Evolutionary conservation across 2,113 vertebrate genomes (phyloP).

Genomic region (Pollachius pollachius): DNA sequence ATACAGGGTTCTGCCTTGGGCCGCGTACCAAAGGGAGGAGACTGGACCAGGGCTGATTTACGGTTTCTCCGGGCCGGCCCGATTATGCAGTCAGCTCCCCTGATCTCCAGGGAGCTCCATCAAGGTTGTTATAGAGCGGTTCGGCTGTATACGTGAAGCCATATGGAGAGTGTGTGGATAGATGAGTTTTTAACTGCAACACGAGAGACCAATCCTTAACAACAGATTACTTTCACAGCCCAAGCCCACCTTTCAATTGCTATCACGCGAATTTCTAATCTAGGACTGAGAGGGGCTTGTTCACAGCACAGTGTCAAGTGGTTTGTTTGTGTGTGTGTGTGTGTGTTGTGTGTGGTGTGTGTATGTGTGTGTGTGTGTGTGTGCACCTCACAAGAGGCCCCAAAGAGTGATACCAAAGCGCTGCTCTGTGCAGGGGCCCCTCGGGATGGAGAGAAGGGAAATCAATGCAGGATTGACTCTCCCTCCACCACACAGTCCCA

Average conservation of each 20-base stretch:
- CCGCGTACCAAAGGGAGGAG: not conserved
- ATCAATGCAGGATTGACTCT: conserved; percentile 41
- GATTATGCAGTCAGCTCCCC: conserved; percentile 45
- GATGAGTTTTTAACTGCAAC: conserved; percentile 42
- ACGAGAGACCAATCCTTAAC: conserved; percentile 21
- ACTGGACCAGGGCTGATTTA: conserved; percentile 34
- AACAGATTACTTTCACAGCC: conserved; percentile 15
- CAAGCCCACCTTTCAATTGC: conserved; percentile 23
- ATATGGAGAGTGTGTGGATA: conserved; percentile 29
- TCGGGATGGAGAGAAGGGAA: conserved; percentile 10
- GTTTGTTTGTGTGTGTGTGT: conserved; percentile 5
- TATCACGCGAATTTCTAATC: conserved; percentile 35
- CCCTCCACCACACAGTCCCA: conserved; percentile 15
- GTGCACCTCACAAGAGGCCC: not conserved
- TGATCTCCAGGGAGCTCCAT: conserved; percentile 27
- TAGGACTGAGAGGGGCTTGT: conserved; percentile 10
- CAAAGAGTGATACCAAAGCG: conserved; percentile 7
- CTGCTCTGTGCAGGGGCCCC: conserved; percentile 4
- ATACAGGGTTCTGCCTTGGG: conserved; percentile 36
- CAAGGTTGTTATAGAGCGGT: conserved; percentile 45
- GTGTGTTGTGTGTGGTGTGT: too few species aligned
- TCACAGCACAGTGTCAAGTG: conserved; percentile 5
- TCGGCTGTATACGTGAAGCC: conserved; percentile 25
- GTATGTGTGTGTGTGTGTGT: too few species aligned
- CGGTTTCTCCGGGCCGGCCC: conserved; percentile 31